Evolutionary conservation across 2,888 invertebrate genomes (phyloP), one percentile per base, ranked within the genome.

Genomic region (Andrena marginata): DNA sequence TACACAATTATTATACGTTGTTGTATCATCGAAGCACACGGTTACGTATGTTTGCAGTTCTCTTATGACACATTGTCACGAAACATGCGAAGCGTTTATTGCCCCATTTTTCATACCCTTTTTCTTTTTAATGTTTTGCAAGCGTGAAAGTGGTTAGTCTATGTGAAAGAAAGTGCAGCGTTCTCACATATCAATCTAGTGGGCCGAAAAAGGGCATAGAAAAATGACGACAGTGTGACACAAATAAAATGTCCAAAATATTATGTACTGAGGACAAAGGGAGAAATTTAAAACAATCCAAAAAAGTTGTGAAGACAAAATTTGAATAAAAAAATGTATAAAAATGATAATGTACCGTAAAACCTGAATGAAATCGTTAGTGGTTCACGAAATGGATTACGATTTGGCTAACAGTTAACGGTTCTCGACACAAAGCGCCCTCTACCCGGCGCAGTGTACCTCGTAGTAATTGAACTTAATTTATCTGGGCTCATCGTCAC

Each of bases 1-100:
- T 72, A 69, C 71, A 78, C 71, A 78, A 80, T 80, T 80, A 73
- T 80, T 74, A 69, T 73, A 67, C 65, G 64, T 64, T 59, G 65
- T 65, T 62, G 54, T 75, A 75, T 80, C 80, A 73, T 56, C 65
- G 60, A 35, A 35, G 48, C 56, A 75, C 62, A 29, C 29, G 48
- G 51, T 73, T 65, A 68, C 65, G 33, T 79, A 77, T 67, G 65
- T 72, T 68, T 63, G 68, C 49, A 68, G 63, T 72, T 54, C 60
- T 78, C 67, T 63, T 62, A 63, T 78, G 80, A 78, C 68, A 62
- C 80, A 78, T 80, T 78, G 80, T 80, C 80, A 63, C 80, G 80
- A 72, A 80, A 72, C 80, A 78, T 67, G 67, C 80, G 48, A 72
- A 72, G 49, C 71, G 54, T 48, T 67, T 77, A 70, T 78, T 49